These are phyloP conservation scores for Rhogogaster chlorosoma DNA, from an alignment of 2,888 invertebrate genomes.

Conservation along the genomic window DNA sequence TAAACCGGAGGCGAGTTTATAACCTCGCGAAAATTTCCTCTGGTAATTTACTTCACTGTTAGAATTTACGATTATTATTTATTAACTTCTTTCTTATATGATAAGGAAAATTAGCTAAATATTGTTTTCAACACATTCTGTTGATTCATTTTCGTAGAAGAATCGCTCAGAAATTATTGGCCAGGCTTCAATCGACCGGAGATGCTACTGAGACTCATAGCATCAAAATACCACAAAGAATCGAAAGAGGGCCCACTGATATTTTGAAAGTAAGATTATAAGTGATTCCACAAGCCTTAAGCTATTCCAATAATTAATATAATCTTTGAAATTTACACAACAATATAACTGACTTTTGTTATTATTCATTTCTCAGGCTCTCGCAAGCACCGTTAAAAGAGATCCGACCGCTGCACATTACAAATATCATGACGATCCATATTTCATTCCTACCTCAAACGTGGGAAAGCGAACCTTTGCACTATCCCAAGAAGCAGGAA, in stretches of 20 bases:
- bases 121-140: not conserved
- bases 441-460: slow-evolving; percentile 88
- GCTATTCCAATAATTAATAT: not conserved
- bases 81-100: not conserved
- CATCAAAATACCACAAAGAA: slow-evolving; percentile 84
- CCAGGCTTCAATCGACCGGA: slow-evolving; percentile 30
- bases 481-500: slow-evolving; percentile 91
- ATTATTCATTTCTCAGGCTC: slow-evolving; percentile 78
- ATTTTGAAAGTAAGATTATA: slow-evolving; percentile 82
- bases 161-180: slow-evolving; percentile 30
- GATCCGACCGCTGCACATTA: slow-evolving; percentile 94
- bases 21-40: not conserved
- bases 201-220: slow-evolving; percentile 68
- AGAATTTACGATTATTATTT: not conserved
- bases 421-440: slow-evolving; percentile 96
- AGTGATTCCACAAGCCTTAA: not conserved
- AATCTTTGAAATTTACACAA: not conserved
- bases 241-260: slow-evolving; percentile 89
- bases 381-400: slow-evolving; percentile 88
- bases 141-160: not conserved
- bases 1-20: not conserved
- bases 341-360: slow-evolving; percentile 15
- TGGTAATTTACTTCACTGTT: not conserved
- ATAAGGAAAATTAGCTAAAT: not conserved
- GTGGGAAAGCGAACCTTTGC: slow-evolving; percentile 85